Conservation (phyloP, 2,113 vertebrate species). For the Ceyx margarethae region DNA sequence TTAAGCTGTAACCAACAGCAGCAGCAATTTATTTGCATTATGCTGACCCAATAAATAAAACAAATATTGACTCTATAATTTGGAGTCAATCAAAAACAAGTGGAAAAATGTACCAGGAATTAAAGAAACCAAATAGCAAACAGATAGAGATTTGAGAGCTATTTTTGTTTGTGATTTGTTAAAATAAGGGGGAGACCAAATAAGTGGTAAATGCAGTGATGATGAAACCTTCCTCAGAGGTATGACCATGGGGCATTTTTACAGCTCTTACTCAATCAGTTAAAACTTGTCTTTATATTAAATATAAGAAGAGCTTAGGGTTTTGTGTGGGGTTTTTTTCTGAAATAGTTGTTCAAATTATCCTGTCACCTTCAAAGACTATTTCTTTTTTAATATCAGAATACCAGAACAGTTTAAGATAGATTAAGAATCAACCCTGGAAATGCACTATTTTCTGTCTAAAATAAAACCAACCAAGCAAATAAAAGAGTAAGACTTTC, state of each 20-base stretch:
- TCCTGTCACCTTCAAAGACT: background rate
- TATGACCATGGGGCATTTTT: background rate
- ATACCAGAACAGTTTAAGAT: background rate
- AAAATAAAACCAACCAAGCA: background rate
- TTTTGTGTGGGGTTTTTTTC: background rate
- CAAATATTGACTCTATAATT: background rate
- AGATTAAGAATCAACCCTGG: background rate
- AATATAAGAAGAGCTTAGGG: background rate
- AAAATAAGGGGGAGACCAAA: background rate
- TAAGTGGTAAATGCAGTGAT: background rate
- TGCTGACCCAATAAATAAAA: constrained; percentile 13
- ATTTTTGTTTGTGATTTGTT: background rate
- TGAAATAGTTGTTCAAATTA: background rate
- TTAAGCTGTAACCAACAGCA: background rate
- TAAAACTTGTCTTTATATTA: background rate
- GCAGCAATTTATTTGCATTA: background rate
- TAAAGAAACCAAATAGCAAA: background rate
- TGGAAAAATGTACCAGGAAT: background rate
- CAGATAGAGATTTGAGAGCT: background rate
- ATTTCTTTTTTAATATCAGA: background rate
- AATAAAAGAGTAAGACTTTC: background rate
- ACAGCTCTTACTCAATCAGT: background rate
- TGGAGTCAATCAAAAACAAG: background rate
- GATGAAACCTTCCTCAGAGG: background rate
- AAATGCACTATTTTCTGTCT: background rate